phyloP scores from a whole-genome alignment of 2,888 invertebrate species.

The Hyalella azteca region DNA sequence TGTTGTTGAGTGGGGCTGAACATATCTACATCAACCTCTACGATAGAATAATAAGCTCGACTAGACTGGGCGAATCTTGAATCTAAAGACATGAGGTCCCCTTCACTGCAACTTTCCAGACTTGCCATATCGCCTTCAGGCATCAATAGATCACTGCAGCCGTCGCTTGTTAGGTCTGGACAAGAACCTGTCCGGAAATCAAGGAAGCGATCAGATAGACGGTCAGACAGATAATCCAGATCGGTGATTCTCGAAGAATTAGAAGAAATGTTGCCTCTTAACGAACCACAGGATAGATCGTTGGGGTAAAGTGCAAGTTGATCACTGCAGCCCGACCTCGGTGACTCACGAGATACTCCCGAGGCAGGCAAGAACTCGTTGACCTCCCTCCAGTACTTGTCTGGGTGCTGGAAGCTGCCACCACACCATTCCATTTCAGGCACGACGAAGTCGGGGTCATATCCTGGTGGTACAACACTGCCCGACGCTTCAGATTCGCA shows the following conservation, averaged over 20 bases:
- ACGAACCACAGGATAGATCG: constrained; percentile 21
- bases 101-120: constrained; percentile 34
- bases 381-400: constrained; percentile 26
- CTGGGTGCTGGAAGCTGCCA: constrained; percentile 37
- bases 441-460: constrained; percentile 24
- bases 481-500: constrained; percentile 24
- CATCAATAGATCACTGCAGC: constrained; percentile 24
- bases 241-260: constrained; percentile 20
- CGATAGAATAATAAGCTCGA: constrained; percentile 38
- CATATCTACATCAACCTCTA: constrained; percentile 38
- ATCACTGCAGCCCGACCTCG: constrained; percentile 14
- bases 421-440: constrained; percentile 35
- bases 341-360: constrained; percentile 14
- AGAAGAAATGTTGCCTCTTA: constrained; percentile 24
- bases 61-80: not conserved
- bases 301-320: constrained; percentile 35
- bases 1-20: constrained; percentile 32
- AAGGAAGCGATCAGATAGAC: constrained; percentile 3
- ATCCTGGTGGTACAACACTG: not conserved
- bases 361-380: constrained; percentile 22
- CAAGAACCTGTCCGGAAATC: constrained; percentile 19
- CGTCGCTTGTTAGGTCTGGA: constrained; percentile 35
- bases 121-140: constrained; percentile 36
- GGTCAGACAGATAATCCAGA: constrained; percentile 28
- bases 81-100: constrained; percentile 20